Percentiles rank a stretch among this genome's conserved stretches.
These are phyloP conservation scores for Hemibagrus wyckioides DNA, from an alignment of 2,113 vertebrate species.

Conservation along the genomic window DNA sequence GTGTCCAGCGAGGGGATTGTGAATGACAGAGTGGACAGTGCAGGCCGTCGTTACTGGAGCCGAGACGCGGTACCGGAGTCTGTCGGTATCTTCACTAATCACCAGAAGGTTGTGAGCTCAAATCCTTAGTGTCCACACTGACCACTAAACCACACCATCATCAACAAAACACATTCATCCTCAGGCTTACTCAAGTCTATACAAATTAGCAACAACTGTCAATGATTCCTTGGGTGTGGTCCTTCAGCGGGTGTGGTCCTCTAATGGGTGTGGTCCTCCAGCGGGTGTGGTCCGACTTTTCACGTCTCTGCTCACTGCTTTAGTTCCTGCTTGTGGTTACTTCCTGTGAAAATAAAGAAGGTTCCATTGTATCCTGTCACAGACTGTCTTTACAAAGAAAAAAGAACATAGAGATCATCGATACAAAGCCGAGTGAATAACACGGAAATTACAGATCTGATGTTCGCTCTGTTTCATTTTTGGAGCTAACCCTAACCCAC, in stretches of 20 bases:
- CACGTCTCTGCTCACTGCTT: not conserved
- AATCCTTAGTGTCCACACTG: not conserved
- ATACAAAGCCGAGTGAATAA: too few species aligned
- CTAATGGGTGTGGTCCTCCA: not conserved
- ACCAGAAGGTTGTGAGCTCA: not conserved
- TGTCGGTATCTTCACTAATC: not conserved
- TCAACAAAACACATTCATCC: not conserved
- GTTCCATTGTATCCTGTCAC: not conserved
- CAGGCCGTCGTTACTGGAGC: conserved; percentile 56
- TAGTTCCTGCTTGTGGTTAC: too few species aligned
- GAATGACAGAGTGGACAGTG: conserved; percentile 69
- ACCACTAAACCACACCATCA: not conserved
- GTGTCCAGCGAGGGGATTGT: conserved; percentile 58
- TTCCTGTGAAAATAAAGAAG: not conserved
- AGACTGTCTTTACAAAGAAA: not conserved
- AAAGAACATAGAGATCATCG: not conserved
- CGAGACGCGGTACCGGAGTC: not conserved
- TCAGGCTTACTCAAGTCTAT: not conserved
- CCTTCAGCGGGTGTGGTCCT: not conserved
- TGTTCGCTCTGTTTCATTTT: too few species aligned
- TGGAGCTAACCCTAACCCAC: too few species aligned
- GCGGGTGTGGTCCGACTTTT: not conserved
- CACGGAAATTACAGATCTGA: not conserved
- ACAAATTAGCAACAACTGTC: not conserved
- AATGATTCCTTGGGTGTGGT: not conserved